Conservation (phyloP, 2,888 invertebrate species). For the Synanthedon tipuliformis region DNA sequence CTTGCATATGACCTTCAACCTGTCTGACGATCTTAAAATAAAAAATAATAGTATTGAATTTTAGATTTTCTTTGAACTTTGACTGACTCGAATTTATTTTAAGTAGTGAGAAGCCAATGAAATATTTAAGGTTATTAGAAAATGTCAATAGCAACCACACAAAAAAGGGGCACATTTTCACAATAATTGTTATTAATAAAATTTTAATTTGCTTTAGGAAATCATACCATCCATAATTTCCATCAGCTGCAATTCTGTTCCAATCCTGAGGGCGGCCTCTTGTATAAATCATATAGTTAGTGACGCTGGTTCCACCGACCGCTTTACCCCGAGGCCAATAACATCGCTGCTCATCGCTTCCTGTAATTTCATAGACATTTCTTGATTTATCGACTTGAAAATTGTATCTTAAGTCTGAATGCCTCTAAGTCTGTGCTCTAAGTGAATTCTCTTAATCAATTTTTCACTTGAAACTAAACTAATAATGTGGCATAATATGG, state of each 20-base stretch:
- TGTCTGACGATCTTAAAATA: too few species aligned
- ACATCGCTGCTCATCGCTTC: conserved; percentile 64
- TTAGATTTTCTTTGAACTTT: background rate
- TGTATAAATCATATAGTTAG: conserved; percentile 87
- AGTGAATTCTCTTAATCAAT: too few species aligned
- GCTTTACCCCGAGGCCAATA: conserved; percentile 83
- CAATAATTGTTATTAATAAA: background rate
- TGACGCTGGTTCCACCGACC: conserved; percentile 84
- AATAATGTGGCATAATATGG: too few species aligned
- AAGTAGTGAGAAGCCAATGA: conserved; percentile 1
- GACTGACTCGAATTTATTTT: background rate
- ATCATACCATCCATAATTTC: conserved; percentile 77
- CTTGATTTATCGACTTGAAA: too few species aligned
- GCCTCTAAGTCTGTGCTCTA: too few species aligned
- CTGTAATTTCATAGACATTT: conserved; percentile 18
- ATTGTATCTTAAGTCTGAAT: too few species aligned
- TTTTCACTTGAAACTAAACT: too few species aligned
- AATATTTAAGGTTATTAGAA: background rate
- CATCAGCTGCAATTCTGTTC: conserved; percentile 75
- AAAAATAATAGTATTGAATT: background rate
- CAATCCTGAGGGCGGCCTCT: conserved; percentile 81
- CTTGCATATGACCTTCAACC: too few species aligned
- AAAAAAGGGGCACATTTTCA: too few species aligned
- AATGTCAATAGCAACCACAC: background rate
- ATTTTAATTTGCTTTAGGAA: background rate